Evolutionary conservation across 2,888 invertebrate genomes (phyloP).

Genomic region (Dichetophora obliterata): DNA sequence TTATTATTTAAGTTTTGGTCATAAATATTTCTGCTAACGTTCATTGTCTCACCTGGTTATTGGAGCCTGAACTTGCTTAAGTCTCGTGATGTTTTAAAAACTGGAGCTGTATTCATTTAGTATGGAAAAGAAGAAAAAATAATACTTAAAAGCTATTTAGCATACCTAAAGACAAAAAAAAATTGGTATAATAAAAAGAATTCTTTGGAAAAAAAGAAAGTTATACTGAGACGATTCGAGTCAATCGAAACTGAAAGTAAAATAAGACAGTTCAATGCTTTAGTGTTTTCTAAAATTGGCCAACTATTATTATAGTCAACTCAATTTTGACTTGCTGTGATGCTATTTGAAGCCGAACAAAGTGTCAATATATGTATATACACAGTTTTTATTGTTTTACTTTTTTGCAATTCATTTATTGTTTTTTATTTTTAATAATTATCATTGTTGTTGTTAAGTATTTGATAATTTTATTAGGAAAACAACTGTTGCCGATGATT

Average conservation of each 20-base stretch:
- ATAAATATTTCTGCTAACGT: neutral
- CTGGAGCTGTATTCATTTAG: neutral
- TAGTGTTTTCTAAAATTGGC: slow-evolving; percentile 1
- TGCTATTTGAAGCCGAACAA: too few species aligned
- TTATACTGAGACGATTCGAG: neutral
- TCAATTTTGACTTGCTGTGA: neutral
- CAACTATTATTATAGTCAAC: slow-evolving; percentile 12
- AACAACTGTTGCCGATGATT: neutral
- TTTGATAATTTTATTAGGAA: neutral
- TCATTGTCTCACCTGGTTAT: slow-evolving; percentile 17
- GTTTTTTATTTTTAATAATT: neutral
- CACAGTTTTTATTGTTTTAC: neutral
- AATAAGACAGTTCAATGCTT: neutral
- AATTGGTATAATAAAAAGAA: neutral
- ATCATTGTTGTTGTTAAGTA: neutral
- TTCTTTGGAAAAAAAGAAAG: neutral
- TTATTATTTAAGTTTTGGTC: neutral
- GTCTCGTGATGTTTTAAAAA: neutral
- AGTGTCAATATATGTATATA: neutral
- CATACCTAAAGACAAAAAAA: neutral
- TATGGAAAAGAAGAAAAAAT: neutral
- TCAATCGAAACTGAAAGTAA: slow-evolving; percentile 3
- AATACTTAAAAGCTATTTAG: neutral
- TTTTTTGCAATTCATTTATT: neutral
- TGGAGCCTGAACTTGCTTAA: slow-evolving; percentile 26